Evolutionary conservation across 1,140 invertebrate species (phyloP).

Genomic region (Augochlora pura): DNA sequence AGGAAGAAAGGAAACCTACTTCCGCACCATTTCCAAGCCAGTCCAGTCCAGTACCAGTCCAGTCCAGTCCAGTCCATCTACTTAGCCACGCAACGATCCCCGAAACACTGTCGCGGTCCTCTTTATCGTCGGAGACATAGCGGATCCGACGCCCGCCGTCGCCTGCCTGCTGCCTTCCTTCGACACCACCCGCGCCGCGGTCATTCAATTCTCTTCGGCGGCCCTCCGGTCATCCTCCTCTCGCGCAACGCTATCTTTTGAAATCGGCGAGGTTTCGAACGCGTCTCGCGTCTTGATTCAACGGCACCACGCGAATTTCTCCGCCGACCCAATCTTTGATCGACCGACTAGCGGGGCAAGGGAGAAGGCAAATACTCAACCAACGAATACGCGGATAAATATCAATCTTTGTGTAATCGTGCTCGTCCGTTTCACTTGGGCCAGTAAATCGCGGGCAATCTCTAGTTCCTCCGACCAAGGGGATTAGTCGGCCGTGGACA

Average conservation of each 20-base stretch:
- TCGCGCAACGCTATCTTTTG: too few species aligned
- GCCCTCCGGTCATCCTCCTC: too few species aligned
- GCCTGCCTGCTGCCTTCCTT: conserved; percentile 3
- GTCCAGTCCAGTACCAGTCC: too few species aligned
- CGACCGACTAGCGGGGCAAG: too few species aligned
- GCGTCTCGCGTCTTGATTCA: too few species aligned
- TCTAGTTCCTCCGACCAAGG: not conserved
- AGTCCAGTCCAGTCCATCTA: not conserved
- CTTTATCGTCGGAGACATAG: not conserved
- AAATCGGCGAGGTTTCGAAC: too few species aligned
- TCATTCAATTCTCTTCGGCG: too few species aligned
- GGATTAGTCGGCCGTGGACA: conserved; percentile 6
- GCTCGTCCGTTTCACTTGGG: not conserved
- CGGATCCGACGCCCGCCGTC: conserved; percentile 14
- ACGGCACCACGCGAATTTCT: too few species aligned
- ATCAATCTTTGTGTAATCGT: not conserved
- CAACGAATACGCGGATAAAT: not conserved
- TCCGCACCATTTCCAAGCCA: conserved; percentile 33
- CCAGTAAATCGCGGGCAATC: not conserved
- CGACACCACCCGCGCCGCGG: not conserved
- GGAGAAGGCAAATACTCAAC: too few species aligned
- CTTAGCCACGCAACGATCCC: conserved; percentile 17
- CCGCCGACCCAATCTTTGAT: not conserved
- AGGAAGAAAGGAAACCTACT: conserved; percentile 36
- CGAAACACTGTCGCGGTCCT: not conserved